Conservation (phyloP, 2,888 invertebrate genomes). For the Drosophila emarginata region DNA sequence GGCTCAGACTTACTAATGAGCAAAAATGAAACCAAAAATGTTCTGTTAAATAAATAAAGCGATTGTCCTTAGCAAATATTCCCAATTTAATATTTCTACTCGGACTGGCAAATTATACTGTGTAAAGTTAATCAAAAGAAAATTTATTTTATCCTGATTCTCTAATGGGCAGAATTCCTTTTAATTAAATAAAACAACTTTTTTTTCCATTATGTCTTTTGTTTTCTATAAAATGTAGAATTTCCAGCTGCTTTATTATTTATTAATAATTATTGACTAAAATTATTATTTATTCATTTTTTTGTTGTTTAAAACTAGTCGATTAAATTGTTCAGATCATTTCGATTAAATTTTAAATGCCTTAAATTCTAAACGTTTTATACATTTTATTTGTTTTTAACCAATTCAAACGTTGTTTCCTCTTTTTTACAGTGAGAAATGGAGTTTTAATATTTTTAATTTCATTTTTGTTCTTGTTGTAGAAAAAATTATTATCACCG, state of each 20-base stretch:
- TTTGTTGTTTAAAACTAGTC: slow-evolving; percentile 51
- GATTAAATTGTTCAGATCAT: slow-evolving; percentile 61
- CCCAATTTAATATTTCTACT: too few relatives aligned
- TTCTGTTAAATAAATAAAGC: too few relatives aligned
- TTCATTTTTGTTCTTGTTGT: slow-evolving; percentile 36
- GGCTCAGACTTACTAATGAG: too few relatives aligned
- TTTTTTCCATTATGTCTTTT: slow-evolving; percentile 1
- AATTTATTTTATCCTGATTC: too few relatives aligned
- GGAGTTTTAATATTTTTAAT: slow-evolving; percentile 30
- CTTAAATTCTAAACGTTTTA: slow-evolving; percentile 37
- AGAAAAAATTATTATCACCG: slow-evolving; percentile 75
- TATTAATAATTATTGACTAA: slow-evolving; percentile 50
- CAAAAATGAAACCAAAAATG: too few relatives aligned
- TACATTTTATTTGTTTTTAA: slow-evolving; percentile 30
- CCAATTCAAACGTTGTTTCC: slow-evolving; percentile 25
- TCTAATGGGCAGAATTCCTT: background rate
- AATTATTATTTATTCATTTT: slow-evolving; percentile 23
- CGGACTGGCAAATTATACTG: too few relatives aligned
- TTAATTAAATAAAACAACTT: slow-evolving; percentile 2
- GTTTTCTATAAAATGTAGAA: slow-evolving; percentile 73
- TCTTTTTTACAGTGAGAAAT: slow-evolving; percentile 53
- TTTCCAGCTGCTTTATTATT: slow-evolving; percentile 55
- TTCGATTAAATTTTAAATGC: slow-evolving; percentile 42
- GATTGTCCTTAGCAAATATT: too few relatives aligned
- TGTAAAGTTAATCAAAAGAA: too few relatives aligned